Conservation (phyloP, 2,797 vertebrate genomes). For the Epinephelus awoara region DNA sequence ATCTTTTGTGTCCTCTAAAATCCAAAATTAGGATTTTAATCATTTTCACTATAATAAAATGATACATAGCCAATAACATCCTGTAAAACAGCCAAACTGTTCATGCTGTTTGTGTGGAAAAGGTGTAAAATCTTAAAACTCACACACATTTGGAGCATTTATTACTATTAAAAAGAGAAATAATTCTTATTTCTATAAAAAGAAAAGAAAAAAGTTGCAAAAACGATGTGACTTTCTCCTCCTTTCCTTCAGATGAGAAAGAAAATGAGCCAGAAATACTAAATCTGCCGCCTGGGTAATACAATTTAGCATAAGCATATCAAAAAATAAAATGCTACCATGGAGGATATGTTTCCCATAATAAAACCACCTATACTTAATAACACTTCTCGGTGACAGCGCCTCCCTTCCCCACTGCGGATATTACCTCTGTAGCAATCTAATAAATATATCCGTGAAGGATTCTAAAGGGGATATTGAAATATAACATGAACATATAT, state of each 20-base stretch:
- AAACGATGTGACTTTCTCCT: neutral
- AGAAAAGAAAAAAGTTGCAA: neutral
- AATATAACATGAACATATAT: slow-evolving; percentile 89
- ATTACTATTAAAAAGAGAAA: neutral
- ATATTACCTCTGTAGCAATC: slow-evolving; percentile 90
- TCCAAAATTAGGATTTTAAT: neutral
- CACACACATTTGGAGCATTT: neutral
- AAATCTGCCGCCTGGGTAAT: slow-evolving; percentile 84
- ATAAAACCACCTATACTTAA: slow-evolving; percentile 90
- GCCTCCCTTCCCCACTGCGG: slow-evolving; percentile 86
- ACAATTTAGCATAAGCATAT: slow-evolving; percentile 87
- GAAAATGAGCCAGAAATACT: slow-evolving; percentile 68
- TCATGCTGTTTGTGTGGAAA: neutral
- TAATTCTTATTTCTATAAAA: neutral
- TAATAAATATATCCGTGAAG: slow-evolving; percentile 91
- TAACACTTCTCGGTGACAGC: slow-evolving; percentile 88
- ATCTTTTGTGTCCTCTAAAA: neutral
- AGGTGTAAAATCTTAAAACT: neutral
- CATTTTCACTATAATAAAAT: neutral
- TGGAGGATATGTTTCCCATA: slow-evolving; percentile 88
- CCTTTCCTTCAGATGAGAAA: slow-evolving; percentile 24
- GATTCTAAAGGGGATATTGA: slow-evolving; percentile 89
- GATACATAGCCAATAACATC: neutral
- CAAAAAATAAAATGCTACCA: slow-evolving; percentile 86
- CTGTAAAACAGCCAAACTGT: slow-evolving; percentile 9